These are phyloP conservation scores for Myotis findleyi DNA, from an alignment of 2,797 vertebrate genomes.

Conservation along the genomic window DNA sequence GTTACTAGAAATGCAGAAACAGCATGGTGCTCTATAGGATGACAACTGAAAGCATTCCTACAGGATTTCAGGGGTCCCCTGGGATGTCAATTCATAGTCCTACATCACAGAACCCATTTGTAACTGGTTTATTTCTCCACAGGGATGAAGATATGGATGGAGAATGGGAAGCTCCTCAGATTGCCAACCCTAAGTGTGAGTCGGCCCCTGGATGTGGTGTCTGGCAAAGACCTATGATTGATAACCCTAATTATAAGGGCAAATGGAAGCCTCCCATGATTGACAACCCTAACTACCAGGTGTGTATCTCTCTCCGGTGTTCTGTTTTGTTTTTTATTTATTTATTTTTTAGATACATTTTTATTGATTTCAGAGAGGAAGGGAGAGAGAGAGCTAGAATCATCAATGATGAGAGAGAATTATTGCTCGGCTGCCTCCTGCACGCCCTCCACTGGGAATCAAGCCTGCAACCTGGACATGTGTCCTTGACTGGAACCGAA, in stretches of 20 bases:
- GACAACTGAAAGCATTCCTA: neutral
- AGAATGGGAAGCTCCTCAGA: constrained; percentile 99
- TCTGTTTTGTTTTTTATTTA: neutral
- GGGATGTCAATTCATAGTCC: neutral
- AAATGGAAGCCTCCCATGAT: constrained; percentile 99
- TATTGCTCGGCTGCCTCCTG: neutral
- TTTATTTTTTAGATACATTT: neutral
- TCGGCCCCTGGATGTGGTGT: constrained; percentile 94
- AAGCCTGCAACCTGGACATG: neutral
- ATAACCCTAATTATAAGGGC: constrained; percentile 98
- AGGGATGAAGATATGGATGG: constrained; percentile 99
- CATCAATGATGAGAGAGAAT: neutral
- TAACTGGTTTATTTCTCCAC: constrained; percentile 53
- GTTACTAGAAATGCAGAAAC: neutral
- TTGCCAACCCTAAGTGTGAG: constrained; percentile 96
- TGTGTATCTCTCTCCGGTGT: constrained; percentile 76
- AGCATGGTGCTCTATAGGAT: neutral
- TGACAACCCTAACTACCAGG: constrained; percentile 99
- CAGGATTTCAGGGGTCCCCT: neutral
- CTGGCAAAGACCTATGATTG: constrained; percentile 95
- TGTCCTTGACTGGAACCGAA: neutral
- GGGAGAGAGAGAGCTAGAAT: neutral
- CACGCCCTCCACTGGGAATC: neutral
- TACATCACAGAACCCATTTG: neutral
- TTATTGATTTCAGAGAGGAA: neutral